These are phyloP conservation scores for Noctua janthe DNA, from an alignment of 2,888 invertebrate genomes.

Conservation along the genomic window DNA sequence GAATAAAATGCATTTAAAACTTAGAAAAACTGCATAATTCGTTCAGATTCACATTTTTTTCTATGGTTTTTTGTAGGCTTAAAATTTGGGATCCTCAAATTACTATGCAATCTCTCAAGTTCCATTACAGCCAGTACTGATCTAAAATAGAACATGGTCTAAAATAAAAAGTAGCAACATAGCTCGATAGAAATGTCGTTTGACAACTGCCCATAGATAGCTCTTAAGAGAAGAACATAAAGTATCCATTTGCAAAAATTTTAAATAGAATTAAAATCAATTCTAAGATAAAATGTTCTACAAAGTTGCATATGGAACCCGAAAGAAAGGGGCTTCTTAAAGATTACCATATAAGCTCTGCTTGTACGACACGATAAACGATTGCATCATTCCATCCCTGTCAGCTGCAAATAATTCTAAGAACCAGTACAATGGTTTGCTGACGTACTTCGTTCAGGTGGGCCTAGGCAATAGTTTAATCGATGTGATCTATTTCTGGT, in stretches of 20 bases:
- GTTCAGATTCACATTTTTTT: neutral
- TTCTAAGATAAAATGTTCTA: neutral
- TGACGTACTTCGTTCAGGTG: neutral
- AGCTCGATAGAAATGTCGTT: neutral
- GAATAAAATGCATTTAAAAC: neutral
- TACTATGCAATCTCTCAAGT: neutral
- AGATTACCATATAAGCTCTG: neutral
- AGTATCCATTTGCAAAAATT: too few relatives aligned
- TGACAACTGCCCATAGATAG: neutral
- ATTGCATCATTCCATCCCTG: neutral
- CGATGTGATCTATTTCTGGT: neutral
- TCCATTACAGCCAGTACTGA: neutral
- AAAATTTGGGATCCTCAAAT: neutral
- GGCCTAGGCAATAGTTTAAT: neutral
- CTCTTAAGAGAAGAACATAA: neutral
- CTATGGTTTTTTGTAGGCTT: neutral
- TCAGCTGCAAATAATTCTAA: neutral
- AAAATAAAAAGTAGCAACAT: constrained; percentile 1
- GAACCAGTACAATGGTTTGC: neutral
- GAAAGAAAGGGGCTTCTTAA: neutral
- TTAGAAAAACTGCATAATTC: neutral
- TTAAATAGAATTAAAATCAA: neutral
- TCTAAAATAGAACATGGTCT: neutral
- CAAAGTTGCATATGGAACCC: neutral
- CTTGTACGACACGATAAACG: neutral